Conservation (phyloP, 2,113 vertebrate species). For the Chaetodon trifascialis region DNA sequence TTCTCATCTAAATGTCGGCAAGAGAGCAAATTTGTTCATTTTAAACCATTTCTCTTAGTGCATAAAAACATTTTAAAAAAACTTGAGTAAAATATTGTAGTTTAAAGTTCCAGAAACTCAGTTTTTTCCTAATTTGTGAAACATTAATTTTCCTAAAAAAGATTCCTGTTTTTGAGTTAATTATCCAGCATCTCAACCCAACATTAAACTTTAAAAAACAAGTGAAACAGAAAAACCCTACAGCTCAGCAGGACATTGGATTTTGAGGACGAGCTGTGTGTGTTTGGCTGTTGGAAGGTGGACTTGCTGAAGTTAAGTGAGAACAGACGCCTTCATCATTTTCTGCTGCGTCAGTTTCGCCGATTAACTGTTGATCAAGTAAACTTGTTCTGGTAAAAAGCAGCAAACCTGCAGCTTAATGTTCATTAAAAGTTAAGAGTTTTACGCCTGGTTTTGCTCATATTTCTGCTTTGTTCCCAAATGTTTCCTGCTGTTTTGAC, state of each 20-base stretch:
- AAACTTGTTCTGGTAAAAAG: conserved; percentile 11
- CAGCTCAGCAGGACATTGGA: background rate
- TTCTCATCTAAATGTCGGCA: background rate
- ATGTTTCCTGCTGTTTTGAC: conserved; percentile 11
- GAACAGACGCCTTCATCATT: background rate
- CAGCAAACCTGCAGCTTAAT: conserved; percentile 5
- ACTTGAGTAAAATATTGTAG: background rate
- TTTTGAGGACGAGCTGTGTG: background rate
- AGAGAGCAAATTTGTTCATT: background rate
- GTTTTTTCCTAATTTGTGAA: background rate
- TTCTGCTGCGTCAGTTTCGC: background rate
- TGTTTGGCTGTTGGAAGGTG: background rate
- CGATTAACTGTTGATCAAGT: background rate
- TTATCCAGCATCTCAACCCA: background rate
- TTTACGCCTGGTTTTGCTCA: background rate
- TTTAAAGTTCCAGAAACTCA: background rate
- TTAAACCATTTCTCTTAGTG: background rate
- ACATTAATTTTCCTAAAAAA: background rate
- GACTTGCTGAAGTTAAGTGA: conserved; percentile 16
- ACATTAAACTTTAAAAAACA: background rate
- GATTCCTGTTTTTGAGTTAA: background rate
- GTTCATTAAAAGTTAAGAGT: conserved; percentile 2
- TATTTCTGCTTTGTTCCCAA: background rate
- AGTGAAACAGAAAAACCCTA: background rate
- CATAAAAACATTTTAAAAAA: background rate